Percentiles rank a stretch among this genome's conserved stretches.
These are phyloP conservation scores for Rhyacichthys aspro DNA, from an alignment of 2,797 vertebrate genomes.

Conservation along the genomic window DNA sequence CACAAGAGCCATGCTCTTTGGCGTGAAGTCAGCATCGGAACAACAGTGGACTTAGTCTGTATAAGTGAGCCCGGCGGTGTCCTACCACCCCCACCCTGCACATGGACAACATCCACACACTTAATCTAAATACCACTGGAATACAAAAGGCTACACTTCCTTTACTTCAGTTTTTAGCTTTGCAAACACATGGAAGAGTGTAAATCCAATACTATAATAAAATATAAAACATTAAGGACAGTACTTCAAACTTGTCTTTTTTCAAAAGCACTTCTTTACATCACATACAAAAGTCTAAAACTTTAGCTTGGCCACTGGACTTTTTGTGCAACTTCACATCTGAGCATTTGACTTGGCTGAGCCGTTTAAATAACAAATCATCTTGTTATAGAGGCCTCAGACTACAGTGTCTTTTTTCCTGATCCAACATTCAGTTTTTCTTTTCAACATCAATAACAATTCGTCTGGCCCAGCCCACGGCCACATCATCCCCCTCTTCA, in stretches of 20 bases:
- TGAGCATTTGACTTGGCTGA: slow-evolving; percentile 5
- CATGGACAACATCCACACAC: slow-evolving; percentile 31
- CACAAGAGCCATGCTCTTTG: slow-evolving; percentile 38
- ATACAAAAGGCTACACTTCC: no score
- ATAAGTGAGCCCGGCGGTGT: slow-evolving; percentile 46
- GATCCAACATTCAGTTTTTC: slow-evolving; percentile 31
- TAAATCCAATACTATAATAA: no score
- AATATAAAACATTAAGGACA: no score
- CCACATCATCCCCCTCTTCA: slow-evolving; percentile 51
- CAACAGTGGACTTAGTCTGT: slow-evolving; percentile 72
- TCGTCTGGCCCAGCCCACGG: slow-evolving; percentile 30
- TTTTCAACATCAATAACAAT: slow-evolving; percentile 40
- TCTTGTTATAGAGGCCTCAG: slow-evolving; percentile 9
- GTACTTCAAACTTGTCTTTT: no score
- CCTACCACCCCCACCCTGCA: slow-evolving; percentile 26
- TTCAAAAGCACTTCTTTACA: background rate
- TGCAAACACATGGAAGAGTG: no score
- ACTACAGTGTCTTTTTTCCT: slow-evolving; percentile 16
- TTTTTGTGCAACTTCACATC: slow-evolving; percentile 9
- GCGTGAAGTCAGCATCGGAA: slow-evolving; percentile 61
- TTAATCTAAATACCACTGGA: slow-evolving; percentile 16
- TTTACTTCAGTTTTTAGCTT: no score
- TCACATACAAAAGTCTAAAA: background rate
- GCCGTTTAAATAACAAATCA: slow-evolving; percentile 9
- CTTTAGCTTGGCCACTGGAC: background rate